Evolutionary conservation across 2,888 invertebrate genomes (phyloP).

Genomic region (Netelia virgata): DNA sequence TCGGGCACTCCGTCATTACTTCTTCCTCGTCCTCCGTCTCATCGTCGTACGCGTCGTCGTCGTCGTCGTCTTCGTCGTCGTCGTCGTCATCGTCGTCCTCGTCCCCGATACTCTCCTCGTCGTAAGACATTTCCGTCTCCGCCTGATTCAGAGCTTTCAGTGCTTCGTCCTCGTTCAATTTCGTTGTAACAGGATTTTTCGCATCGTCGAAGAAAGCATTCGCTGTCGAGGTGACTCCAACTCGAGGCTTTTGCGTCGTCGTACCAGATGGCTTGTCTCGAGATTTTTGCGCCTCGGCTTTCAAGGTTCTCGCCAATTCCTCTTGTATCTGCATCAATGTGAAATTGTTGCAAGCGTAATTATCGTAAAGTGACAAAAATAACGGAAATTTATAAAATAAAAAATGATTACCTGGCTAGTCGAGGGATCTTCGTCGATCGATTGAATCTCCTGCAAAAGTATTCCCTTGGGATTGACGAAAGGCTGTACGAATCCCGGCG

Average conservation of each 20-base stretch:
- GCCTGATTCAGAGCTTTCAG: constrained; percentile 76
- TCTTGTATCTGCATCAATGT: constrained; percentile 75
- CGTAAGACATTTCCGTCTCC: constrained; percentile 69
- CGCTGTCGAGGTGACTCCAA: constrained; percentile 15
- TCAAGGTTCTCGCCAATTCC: constrained; percentile 78
- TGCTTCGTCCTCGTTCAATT: constrained; percentile 68
- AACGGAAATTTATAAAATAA: constrained; percentile 12
- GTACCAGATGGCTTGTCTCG: constrained; percentile 48
- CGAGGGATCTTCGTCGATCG: constrained; percentile 76
- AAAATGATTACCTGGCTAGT: constrained; percentile 67
- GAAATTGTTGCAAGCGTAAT: constrained; percentile 1
- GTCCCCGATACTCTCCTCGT: constrained; percentile 71
- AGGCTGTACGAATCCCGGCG: constrained; percentile 64
- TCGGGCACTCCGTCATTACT: constrained; percentile 79
- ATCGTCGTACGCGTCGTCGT: constrained; percentile 71
- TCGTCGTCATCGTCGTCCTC: constrained; percentile 74
- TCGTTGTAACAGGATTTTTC: constrained; percentile 21
- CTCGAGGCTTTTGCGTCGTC: constrained; percentile 49
- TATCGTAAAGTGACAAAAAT: constrained; percentile 6
- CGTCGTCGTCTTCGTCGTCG: constrained; percentile 71
- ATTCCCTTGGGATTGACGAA: constrained; percentile 76
- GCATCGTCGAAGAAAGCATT: constrained; percentile 9
- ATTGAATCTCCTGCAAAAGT: constrained; percentile 78
- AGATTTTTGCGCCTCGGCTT: constrained; percentile 76
- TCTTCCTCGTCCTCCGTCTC: constrained; percentile 78